A percentile compares a stretch with the other conserved stretches of the same genome.
These are phyloP conservation scores for Chrysopa pallens DNA, from an alignment of 1,140 invertebrate species.

Conservation along the genomic window DNA sequence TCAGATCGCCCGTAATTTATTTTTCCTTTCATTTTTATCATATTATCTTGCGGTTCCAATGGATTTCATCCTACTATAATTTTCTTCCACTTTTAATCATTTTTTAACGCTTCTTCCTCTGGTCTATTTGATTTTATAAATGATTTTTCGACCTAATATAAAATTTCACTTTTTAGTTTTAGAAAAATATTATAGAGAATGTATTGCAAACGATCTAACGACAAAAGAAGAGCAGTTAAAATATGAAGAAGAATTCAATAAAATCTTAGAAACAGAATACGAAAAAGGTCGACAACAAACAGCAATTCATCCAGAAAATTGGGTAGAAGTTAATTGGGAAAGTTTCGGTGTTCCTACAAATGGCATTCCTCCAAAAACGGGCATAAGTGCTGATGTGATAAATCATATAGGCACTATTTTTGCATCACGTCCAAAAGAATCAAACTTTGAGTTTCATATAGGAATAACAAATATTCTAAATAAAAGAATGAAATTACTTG, in stretches of 20 bases:
- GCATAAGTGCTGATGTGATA: conserved; percentile 42
- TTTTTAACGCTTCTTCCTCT: too few species aligned
- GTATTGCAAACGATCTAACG: conserved; percentile 55
- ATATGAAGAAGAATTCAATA: conserved; percentile 43
- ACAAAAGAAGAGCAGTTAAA: conserved; percentile 48
- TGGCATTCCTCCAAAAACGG: conserved; percentile 39
- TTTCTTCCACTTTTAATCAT: too few species aligned
- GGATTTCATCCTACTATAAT: too few species aligned
- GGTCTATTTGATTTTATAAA: too few species aligned
- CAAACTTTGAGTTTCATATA: conserved; percentile 39
- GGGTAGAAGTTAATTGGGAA: conserved; percentile 76
- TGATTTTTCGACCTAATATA: too few species aligned
- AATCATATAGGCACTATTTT: conserved; percentile 47
- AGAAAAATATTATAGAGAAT: conserved; percentile 53
- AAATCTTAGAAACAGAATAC: conserved; percentile 62
- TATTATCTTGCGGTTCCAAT: too few species aligned
- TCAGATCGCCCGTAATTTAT: too few species aligned
- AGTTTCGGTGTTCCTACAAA: conserved; percentile 27
- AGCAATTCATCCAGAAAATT: conserved; percentile 39
- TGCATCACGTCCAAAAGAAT: conserved; percentile 41
- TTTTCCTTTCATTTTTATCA: too few species aligned
- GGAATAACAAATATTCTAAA: conserved; percentile 38
- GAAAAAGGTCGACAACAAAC: conserved; percentile 41
- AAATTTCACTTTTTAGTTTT: conserved; percentile 37
- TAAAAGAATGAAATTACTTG: conserved; percentile 43